These are phyloP conservation scores for Dolomedes plantarius DNA, from an alignment of 2,888 invertebrate genomes.

Conservation along the genomic window DNA sequence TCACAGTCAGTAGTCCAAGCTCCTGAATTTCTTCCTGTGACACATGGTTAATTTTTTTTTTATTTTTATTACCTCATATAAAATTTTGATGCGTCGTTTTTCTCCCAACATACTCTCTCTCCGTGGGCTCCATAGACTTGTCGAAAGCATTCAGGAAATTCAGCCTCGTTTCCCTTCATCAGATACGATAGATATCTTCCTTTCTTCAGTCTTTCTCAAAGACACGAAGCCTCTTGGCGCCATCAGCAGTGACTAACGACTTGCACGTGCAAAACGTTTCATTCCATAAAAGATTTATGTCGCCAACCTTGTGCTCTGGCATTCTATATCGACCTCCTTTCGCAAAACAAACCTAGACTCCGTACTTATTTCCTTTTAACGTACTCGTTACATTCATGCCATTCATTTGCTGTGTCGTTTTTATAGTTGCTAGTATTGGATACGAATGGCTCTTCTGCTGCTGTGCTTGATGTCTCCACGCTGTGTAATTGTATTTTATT, in stretches of 20 bases:
- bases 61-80: slow-evolving; percentile 36
- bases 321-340: slow-evolving; percentile 18
- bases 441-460: slow-evolving; percentile 39
- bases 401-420: slow-evolving; percentile 40
- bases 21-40: too few relatives aligned
- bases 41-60: too few relatives aligned
- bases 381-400: slow-evolving; percentile 32
- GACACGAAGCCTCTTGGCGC: slow-evolving; percentile 54
- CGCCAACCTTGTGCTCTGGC: slow-evolving; percentile 42
- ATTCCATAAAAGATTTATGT: slow-evolving; percentile 64
- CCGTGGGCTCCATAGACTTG: slow-evolving; percentile 18
- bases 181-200: slow-evolving; percentile 55
- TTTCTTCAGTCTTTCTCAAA: slow-evolving; percentile 40
- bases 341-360: slow-evolving; percentile 30
- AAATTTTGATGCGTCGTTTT: slow-evolving; percentile 35
- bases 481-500: too few relatives aligned
- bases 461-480: too few relatives aligned
- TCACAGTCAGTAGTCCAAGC: too few relatives aligned
- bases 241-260: slow-evolving; percentile 63
- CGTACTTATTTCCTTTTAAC: slow-evolving; percentile 42
- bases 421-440: slow-evolving; percentile 5
- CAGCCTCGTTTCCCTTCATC: slow-evolving; percentile 29
- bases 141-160: slow-evolving; percentile 15
- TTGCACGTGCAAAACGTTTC: slow-evolving; percentile 59
- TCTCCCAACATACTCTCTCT: slow-evolving; percentile 28